Conservation (phyloP, 2,888 invertebrate genomes). For the Brenthis ino region DNA sequence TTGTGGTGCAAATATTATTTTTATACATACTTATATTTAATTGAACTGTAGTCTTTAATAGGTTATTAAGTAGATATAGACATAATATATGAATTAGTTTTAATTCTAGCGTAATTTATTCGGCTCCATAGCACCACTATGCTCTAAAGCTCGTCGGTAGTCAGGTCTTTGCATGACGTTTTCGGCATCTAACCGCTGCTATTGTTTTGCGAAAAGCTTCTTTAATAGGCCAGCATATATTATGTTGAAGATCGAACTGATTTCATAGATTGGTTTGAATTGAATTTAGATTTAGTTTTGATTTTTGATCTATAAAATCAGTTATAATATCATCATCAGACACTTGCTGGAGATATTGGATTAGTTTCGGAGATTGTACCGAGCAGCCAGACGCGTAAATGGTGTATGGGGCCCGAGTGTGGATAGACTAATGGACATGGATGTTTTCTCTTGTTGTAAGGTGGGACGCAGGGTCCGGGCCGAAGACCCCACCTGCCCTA, state of each 20-base stretch:
- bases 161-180: constrained; percentile 57
- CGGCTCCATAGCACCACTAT: constrained; percentile 80
- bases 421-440: constrained; percentile 69
- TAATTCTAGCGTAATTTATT: constrained; percentile 49
- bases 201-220: constrained; percentile 43
- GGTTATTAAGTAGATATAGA: constrained; percentile 23
- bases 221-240: constrained; percentile 28
- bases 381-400: constrained; percentile 79
- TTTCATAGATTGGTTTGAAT: constrained; percentile 37
- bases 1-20: not conserved
- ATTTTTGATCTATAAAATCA: constrained; percentile 38
- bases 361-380: constrained; percentile 40
- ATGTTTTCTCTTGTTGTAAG: constrained; percentile 80
- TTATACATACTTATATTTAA: not conserved
- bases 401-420: constrained; percentile 74
- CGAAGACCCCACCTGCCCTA: constrained; percentile 82
- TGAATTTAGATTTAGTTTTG: not conserved
- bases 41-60: not conserved
- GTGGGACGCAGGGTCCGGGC: constrained; percentile 81
- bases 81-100: constrained; percentile 36
- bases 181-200: constrained; percentile 46
- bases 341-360: constrained; percentile 37
- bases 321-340: constrained; percentile 26
- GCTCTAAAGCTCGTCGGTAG: constrained; percentile 71
- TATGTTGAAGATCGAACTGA: constrained; percentile 29